Evolutionary conservation across 2,797 vertebrate genomes (phyloP), one percentile per base, ranked within the genome.

Genomic region (Numenius phaeopus): DNA sequence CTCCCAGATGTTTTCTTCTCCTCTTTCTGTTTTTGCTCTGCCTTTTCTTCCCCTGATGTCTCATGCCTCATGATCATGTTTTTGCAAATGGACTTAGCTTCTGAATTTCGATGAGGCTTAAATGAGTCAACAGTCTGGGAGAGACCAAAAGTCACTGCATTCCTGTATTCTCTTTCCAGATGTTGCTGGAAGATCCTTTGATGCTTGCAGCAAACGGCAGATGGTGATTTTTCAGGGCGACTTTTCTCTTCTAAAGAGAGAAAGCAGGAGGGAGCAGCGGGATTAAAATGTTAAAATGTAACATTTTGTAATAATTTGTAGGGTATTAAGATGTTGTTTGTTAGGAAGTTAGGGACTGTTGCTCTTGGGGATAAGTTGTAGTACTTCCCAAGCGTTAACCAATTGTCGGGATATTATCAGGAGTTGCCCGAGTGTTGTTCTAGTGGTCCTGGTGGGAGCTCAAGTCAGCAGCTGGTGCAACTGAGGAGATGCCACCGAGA

Each of bases 61-160:
- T 89, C 69, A 42, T 72, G 76, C 54, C 71, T 90, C 67, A 49
- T 54, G 86, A 91, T 89, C 32, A 9, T 90, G 84, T 87, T 96
- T 87, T 81, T 92, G 76, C 55, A 5, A 94, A 90, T 73, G 82
- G 92, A 78, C 59, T 94, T 91, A 79, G 62, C 91, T 94, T 92
- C 91, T 95, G 97, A 92, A 93, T 96, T 94, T 96, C 3, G 64
- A 86, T 96, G 90, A 91, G 58, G 58, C 72, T 96, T 89, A 87
- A 92, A 79, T 89, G 89, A 96, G 46, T 92, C 92, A 92, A 83
- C 46, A 62, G 89, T 59, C 92, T 92, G 95, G 82, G 70, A 96
- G 83, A 96, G 90, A 91, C 92, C 81, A 86, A 76, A 90, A 97
- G 95, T 90, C 34, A 2, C 83, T n/a, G 78, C 67, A 77, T 94